Evolutionary conservation across 1,140 invertebrate genomes (phyloP).

Genomic region (Planococcus citri): DNA sequence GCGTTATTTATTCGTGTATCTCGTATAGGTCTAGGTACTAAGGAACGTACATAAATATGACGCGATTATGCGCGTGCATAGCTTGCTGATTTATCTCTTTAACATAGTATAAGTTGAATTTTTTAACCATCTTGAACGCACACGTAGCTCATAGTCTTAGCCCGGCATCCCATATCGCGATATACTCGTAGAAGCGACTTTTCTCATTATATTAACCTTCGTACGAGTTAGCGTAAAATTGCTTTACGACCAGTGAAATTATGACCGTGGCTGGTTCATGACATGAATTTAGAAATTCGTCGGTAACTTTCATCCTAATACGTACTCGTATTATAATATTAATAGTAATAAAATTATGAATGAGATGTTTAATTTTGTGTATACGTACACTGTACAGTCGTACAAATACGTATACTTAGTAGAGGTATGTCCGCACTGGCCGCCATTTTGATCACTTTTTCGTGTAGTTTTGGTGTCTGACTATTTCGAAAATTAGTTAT

Average conservation of each 20-base stretch:
- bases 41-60: no score
- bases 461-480: no score
- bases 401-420: no score
- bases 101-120: neutral
- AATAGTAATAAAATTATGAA: constrained; percentile 3
- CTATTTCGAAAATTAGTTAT: no score
- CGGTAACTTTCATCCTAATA: neutral
- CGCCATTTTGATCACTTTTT: no score
- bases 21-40: no score
- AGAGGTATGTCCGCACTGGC: no score
- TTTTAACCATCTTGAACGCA: neutral
- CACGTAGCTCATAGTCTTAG: no score
- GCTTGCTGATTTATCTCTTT: neutral
- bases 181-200: neutral
- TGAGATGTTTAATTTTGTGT: no score
- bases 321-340: neutral
- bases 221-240: neutral
- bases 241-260: neutral
- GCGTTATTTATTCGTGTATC: no score
- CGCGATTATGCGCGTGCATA: neutral
- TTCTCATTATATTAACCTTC: neutral
- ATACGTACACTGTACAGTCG: no score
- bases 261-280: neutral
- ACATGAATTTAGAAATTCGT: constrained; percentile 6
- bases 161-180: no score